Percentiles rank a stretch among this genome's conserved stretches.
phyloP scores from a whole-genome alignment of 2,113 vertebrate species.

The Dipodomys merriami region DNA sequence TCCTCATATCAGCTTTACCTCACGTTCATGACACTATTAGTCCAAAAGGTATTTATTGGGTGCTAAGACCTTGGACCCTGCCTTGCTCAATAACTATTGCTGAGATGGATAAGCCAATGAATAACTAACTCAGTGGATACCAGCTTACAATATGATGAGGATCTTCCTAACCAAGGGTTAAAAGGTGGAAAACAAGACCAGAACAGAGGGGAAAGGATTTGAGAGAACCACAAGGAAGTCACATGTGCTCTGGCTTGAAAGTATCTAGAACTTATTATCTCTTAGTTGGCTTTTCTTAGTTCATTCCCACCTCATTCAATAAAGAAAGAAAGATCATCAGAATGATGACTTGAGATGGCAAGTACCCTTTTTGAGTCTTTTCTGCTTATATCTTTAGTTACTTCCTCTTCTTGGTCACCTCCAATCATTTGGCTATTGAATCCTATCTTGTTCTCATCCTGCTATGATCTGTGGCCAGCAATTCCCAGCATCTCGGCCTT shows the following conservation, averaged over 20 bases:
- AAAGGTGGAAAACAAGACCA: not conserved
- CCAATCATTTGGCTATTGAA: not conserved
- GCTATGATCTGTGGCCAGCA: not conserved
- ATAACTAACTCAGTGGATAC: not conserved
- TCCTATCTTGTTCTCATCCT: accelerated
- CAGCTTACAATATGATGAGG: not conserved
- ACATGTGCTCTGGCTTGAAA: accelerated
- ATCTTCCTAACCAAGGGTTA: not conserved
- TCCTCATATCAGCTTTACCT: not conserved
- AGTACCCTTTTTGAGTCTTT: not conserved
- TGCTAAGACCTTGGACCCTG: conserved; percentile 51
- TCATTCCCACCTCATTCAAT: not conserved
- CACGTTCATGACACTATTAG: not conserved
- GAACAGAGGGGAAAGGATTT: not conserved
- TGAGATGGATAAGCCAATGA: conserved; percentile 17
- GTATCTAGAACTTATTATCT: too few species aligned
- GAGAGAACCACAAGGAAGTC: not conserved
- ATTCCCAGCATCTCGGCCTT: not conserved
- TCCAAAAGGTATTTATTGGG: not conserved
- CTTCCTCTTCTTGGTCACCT: not conserved
- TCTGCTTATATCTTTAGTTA: not conserved
- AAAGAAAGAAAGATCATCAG: not conserved
- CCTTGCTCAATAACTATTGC: conserved; percentile 1
- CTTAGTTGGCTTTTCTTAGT: not conserved
- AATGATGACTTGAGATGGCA: not conserved